Evolutionary conservation across 2,113 vertebrate genomes (phyloP).

Genomic region (Cepphus grylle): DNA sequence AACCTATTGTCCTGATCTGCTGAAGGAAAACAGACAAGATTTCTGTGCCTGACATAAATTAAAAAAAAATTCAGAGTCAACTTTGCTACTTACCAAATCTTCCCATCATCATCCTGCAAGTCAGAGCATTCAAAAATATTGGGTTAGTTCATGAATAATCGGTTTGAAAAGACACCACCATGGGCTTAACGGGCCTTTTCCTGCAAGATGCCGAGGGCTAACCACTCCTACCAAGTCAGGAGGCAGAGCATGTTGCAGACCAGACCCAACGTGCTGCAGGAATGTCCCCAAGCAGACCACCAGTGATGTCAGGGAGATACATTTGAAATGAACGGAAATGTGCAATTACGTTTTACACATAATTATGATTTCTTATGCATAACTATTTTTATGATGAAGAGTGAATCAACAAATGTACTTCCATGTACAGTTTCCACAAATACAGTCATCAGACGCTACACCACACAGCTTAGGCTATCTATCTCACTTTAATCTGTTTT

Average conservation of each 20-base stretch:
- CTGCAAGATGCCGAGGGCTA: background rate
- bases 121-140: background rate
- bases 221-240: background rate
- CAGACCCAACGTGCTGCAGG: background rate
- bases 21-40: background rate
- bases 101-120: conserved; percentile 93
- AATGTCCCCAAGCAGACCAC: background rate
- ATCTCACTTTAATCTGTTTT: background rate
- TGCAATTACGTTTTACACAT: background rate
- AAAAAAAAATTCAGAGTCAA: background rate
- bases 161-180: background rate
- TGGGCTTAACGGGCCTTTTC: background rate
- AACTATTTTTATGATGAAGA: background rate
- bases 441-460: background rate
- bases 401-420: background rate
- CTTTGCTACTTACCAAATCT: conserved; percentile 85
- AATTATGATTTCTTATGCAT: background rate
- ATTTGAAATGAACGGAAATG: background rate
- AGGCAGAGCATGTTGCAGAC: background rate
- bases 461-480: background rate
- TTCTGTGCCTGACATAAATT: background rate
- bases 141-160: background rate
- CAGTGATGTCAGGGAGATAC: background rate
- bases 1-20: background rate
- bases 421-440: background rate